phyloP scores from a whole-genome alignment of 2,113 vertebrate genomes.

The Nicator chloris region DNA sequence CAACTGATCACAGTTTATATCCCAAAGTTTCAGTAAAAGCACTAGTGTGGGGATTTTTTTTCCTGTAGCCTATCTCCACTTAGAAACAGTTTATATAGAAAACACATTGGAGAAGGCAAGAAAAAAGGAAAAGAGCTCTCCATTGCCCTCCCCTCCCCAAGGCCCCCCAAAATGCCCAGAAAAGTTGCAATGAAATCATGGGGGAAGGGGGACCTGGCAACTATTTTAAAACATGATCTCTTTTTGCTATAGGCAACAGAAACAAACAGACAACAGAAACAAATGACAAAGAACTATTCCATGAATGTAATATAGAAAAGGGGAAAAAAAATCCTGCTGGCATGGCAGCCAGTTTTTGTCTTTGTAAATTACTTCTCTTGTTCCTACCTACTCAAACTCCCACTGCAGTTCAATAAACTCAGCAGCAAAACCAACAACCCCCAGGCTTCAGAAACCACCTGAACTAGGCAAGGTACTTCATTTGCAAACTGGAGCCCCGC shows the following conservation, averaged over 20 bases:
- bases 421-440: background rate
- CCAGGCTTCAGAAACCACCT: background rate
- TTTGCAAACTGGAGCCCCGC: background rate
- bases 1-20: background rate
- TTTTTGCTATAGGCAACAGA: conserved; percentile 39
- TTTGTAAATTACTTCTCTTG: conserved; percentile 12
- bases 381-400: background rate
- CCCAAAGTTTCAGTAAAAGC: background rate
- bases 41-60: background rate
- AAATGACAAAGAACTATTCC: conserved; percentile 29
- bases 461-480: background rate
- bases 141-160: background rate
- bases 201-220: background rate
- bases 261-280: conserved; percentile 21
- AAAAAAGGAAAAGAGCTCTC: background rate
- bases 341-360: background rate
- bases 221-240: background rate
- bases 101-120: background rate
- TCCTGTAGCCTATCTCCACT: background rate
- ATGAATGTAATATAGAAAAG: conserved; percentile 26
- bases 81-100: background rate
- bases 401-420: background rate
- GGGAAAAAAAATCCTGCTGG: conserved; percentile 20
- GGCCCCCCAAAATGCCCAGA: background rate
- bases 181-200: background rate